Evolutionary conservation across 2,797 vertebrate genomes (phyloP), one percentile per base, ranked within the genome.

Genomic region (Apodemus agrarius): DNA sequence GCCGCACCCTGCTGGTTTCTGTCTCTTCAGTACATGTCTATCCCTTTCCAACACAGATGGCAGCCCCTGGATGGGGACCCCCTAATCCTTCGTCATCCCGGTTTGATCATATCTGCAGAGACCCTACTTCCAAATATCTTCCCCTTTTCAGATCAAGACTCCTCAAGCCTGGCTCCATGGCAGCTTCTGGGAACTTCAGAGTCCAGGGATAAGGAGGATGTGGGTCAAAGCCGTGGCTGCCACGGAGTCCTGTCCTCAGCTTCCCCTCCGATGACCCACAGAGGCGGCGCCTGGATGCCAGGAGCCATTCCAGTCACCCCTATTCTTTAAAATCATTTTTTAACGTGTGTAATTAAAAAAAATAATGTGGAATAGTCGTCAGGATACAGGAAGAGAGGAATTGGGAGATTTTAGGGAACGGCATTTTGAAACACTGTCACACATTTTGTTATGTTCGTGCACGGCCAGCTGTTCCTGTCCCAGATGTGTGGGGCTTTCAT

Each of bases 1-100:
- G n/a, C 63, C 0, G 0, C 8, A 26, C 0, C 31, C 3, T 31
- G 29, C 85, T 3, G 2, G 0, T 3, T 43, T 78, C 61, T 6
- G 75, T 1, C 7, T 67, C 29, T 49, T 49, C 17, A 1, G 57
- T 3, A 29, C 24, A 31, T 13, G 10, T 29, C 31, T 8, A 24
- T 43, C 37, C 26, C 57, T 17, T 85, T 46, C 34, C 40, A 31
- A 29, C 8, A 13, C 43, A 85, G 79, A 24, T 49, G 3, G 54
- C 6, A 12, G 14, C n/a, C 34, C 24, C 3, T 0, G 40, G 17
- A 19, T 10, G 8, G 0, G 9, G 40, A 4, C 4, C 67, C 12
- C 16, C 12, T 0, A 11, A 37, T 26, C 24, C 78, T 49, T 40
- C 6, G 1, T 31, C 52, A 17, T 29, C 11, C 29, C 34, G 12